Conservation (phyloP, 2,113 vertebrate species). For the Phylloscopus trochiloides region DNA sequence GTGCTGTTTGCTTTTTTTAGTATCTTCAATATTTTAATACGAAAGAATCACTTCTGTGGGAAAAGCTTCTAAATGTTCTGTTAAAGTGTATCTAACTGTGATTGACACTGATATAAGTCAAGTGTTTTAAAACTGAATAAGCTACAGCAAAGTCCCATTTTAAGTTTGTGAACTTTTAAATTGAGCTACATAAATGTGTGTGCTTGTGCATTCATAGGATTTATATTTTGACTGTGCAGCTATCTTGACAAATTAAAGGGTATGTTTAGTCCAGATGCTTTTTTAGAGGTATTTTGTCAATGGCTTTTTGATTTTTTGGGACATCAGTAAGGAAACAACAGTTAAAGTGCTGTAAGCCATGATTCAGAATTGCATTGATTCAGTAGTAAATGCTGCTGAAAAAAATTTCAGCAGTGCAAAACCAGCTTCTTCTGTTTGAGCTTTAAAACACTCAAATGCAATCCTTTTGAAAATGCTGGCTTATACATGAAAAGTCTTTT, state of each 20-base stretch:
- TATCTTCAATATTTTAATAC: neutral
- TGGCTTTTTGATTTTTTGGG: neutral
- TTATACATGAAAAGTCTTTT: neutral
- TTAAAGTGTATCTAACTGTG: neutral
- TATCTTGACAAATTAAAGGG: neutral
- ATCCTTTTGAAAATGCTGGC: neutral
- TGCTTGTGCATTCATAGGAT: neutral
- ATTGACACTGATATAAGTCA: neutral
- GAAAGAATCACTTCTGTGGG: neutral
- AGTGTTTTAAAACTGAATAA: neutral
- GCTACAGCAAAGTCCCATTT: neutral
- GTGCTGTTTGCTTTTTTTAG: neutral
- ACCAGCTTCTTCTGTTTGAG: neutral
- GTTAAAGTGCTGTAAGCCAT: neutral
- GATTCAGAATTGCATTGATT: neutral
- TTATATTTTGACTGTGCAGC: neutral
- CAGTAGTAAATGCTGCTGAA: neutral
- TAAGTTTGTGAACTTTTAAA: neutral
- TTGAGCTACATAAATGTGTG: neutral
- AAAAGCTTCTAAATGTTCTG: neutral
- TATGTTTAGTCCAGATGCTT: neutral
- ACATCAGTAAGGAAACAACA: neutral
- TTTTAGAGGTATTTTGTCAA: neutral
- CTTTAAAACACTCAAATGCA: neutral
- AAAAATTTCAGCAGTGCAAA: neutral